Evolutionary conservation across 1,140 invertebrate species (phyloP).

Genomic region (Contarinia nasturtii): DNA sequence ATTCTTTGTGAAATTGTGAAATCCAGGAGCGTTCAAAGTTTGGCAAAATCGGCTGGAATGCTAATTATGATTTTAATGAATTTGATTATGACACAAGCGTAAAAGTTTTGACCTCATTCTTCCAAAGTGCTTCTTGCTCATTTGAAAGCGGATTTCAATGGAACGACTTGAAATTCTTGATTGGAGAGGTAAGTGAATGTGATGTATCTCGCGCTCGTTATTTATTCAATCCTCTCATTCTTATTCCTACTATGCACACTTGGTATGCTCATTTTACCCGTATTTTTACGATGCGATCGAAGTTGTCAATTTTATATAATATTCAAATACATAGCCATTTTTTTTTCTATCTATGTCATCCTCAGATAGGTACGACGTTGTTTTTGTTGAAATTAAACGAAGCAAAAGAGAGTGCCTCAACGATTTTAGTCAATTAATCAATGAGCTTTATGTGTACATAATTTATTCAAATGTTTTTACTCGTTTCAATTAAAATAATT

Average conservation of each 20-base stretch:
- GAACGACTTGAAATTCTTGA: slow-evolving; percentile 76
- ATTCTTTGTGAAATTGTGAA: no score
- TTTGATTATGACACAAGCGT: slow-evolving; percentile 76
- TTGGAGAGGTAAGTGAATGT: slow-evolving; percentile 49
- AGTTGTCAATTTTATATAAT: no score
- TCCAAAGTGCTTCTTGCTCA: slow-evolving; percentile 41
- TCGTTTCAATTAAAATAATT: no score
- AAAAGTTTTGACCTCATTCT: slow-evolving; percentile 63
- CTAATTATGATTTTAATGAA: slow-evolving; percentile 81
- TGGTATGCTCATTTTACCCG: no score
- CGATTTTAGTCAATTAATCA: no score
- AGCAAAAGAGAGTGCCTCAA: no score
- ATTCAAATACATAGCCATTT: no score
- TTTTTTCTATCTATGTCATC: no score
- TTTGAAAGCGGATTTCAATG: slow-evolving; percentile 53
- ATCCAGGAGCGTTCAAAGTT: slow-evolving; percentile 69
- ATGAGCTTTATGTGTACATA: no score
- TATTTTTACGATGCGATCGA: no score
- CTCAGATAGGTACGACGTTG: not conserved
- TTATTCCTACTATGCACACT: no score
- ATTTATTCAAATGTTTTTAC: no score
- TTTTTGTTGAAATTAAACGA: not conserved
- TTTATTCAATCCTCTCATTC: not conserved
- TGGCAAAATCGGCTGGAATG: slow-evolving; percentile 86
- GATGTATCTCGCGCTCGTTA: not conserved